A percentile compares a stretch with the other conserved stretches of the same genome.
Evolutionary conservation across 2,888 invertebrate genomes (phyloP).

Genomic region (Hyles lineata): DNA sequence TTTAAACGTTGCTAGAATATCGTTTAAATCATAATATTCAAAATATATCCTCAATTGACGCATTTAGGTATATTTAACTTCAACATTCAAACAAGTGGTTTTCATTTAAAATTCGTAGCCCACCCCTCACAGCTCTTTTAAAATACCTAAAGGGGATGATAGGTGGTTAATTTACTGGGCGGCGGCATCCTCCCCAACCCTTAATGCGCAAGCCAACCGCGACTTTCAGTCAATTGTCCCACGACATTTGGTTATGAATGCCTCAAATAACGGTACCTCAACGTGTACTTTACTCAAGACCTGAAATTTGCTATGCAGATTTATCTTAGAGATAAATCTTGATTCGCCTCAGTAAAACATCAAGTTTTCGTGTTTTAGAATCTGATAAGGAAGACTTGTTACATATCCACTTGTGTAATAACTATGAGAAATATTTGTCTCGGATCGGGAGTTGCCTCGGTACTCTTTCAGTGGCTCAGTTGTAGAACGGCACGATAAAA

Average conservation of each 20-base stretch:
- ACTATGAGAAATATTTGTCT: constrained; percentile 18
- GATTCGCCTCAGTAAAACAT: constrained; percentile 21
- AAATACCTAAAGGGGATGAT: too few species aligned
- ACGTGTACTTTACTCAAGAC: constrained; percentile 6
- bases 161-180: too few species aligned
- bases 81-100: too few species aligned
- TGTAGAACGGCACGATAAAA: too few species aligned
- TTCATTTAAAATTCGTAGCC: too few species aligned
- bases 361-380: constrained; percentile 25
- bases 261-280: constrained; percentile 8
- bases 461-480: not conserved
- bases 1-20: too few species aligned
- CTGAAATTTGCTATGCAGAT: constrained; percentile 25
- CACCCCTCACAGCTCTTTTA: too few species aligned
- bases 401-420: not conserved
- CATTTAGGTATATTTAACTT: too few species aligned
- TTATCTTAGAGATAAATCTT: constrained; percentile 19
- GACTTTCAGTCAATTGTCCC: not conserved
- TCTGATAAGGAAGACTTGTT: constrained; percentile 24
- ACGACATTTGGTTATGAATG: constrained; percentile 7
- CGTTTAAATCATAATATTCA: too few species aligned
- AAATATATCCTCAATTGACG: too few species aligned
- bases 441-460: not conserved
- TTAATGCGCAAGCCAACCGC: too few species aligned
- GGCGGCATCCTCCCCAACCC: too few species aligned